phyloP scores from a whole-genome alignment of 2,113 vertebrate species.

The Mormoops blainvillei region DNA sequence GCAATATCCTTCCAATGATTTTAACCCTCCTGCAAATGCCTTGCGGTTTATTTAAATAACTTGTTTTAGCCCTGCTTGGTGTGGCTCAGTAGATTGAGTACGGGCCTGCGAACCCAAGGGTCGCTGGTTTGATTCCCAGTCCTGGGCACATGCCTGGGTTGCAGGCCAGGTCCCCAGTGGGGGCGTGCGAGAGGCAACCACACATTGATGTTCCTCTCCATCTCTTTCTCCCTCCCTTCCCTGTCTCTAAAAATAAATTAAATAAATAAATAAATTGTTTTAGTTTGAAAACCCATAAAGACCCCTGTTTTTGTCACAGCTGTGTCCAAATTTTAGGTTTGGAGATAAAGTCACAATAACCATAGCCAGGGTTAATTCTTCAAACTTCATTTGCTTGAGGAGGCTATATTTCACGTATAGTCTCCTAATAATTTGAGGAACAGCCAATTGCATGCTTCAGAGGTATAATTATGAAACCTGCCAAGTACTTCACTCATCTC shows the following conservation, averaged over 20 bases:
- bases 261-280: conserved; percentile 19
- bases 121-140: too few species aligned
- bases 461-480: neutral
- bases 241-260: too few species aligned
- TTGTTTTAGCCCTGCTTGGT: too few species aligned
- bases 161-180: too few species aligned
- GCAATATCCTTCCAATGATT: neutral
- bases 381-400: neutral
- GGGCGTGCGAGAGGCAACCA: too few species aligned
- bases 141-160: too few species aligned
- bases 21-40: neutral
- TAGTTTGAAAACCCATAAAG: neutral
- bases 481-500: neutral
- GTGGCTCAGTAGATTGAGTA: too few species aligned
- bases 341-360: neutral
- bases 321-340: too few species aligned
- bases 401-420: neutral
- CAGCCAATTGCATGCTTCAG: neutral
- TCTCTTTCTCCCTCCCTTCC: too few species aligned
- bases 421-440: neutral
- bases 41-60: neutral
- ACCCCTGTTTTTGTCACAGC: neutral
- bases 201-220: too few species aligned
- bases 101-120: too few species aligned
- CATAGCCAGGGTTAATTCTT: neutral